Conservation (phyloP, 2,888 invertebrate genomes). For the Cantharis nigra region DNA sequence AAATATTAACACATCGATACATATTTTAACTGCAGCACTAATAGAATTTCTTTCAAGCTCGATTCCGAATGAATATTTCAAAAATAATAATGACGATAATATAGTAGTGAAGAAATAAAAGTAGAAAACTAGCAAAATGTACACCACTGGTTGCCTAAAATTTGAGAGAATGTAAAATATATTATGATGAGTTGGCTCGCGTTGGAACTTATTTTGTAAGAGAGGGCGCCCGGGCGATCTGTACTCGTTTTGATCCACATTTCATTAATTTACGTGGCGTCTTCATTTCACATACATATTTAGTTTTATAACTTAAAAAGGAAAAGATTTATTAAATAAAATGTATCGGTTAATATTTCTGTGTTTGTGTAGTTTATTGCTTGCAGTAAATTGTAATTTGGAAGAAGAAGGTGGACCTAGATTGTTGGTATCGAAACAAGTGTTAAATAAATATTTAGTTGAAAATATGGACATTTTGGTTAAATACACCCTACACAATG, state of each 20-base stretch:
- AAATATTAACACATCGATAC: too few relatives aligned
- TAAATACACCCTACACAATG: conserved; percentile 92
- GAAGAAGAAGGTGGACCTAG: conserved; percentile 79
- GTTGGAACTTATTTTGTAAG: not conserved
- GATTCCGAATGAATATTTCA: not conserved
- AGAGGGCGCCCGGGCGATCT: not conserved
- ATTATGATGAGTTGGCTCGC: not conserved
- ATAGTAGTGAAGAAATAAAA: not conserved
- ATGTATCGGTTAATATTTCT: conserved; percentile 21
- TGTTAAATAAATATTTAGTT: conserved; percentile 94
- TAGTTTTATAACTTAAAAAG: not conserved
- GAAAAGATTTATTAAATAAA: not conserved
- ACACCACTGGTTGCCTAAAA: not conserved
- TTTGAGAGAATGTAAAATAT: not conserved
- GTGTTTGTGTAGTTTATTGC: conserved; percentile 48
- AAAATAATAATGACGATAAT: not conserved
- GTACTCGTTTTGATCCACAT: not conserved
- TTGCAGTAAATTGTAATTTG: conserved; percentile 60
- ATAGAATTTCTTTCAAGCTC: not conserved
- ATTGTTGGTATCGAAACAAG: conserved; percentile 89
- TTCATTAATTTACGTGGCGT: not conserved
- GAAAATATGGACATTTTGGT: conserved; percentile 96
- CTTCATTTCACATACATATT: not conserved
- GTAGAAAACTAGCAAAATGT: not conserved
- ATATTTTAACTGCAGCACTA: not conserved